phyloP scores from a whole-genome alignment of 2,797 vertebrate genomes.

The Gastrophryne carolinensis region DNA sequence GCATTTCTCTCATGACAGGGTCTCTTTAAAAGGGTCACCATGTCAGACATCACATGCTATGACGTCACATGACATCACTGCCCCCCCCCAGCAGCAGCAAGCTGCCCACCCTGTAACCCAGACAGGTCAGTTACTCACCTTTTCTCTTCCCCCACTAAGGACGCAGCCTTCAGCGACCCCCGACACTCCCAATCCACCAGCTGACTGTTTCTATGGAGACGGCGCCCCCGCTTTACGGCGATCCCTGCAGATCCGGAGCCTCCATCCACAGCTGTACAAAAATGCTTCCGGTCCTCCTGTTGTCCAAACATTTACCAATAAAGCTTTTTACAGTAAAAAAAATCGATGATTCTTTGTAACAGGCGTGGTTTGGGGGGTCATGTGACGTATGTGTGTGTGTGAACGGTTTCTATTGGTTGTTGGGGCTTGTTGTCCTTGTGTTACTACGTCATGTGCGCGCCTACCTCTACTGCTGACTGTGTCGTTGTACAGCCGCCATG shows the following conservation, averaged over 20 bases:
- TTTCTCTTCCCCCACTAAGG: no score
- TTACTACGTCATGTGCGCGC: background rate
- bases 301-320: background rate
- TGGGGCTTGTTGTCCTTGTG: no score
- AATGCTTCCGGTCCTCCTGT: background rate
- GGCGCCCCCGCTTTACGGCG: slow-evolving; percentile 12
- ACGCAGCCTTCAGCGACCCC: background rate
- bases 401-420: no score
- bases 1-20: background rate
- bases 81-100: background rate
- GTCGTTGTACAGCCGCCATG: background rate
- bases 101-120: no score
- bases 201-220: slow-evolving; percentile 46
- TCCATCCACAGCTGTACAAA: background rate
- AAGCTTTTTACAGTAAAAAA: slow-evolving; percentile 3
- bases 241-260: background rate
- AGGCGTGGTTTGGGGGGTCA: background rate
- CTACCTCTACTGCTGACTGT: background rate
- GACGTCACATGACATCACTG: background rate
- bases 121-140: no score
- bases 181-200: slow-evolving; percentile 10
- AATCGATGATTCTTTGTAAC: background rate
- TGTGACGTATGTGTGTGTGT: background rate
- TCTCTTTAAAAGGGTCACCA: background rate
- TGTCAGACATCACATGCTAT: background rate